Base-by-base conservation (phyloP, 2,888 invertebrate species). In the Oligia fasciuncula region DNA sequence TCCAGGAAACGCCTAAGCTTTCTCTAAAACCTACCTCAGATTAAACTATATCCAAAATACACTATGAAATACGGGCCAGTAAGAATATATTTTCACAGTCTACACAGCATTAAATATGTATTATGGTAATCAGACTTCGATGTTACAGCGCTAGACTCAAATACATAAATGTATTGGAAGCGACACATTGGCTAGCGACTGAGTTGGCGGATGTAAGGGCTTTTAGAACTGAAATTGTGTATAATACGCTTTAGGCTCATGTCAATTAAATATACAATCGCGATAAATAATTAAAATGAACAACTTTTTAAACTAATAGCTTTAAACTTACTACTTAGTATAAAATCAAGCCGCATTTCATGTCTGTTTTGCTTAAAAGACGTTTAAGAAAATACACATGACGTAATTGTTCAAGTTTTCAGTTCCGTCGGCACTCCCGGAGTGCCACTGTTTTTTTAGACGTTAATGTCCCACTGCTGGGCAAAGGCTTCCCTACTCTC, bases 71-170 rank as follows among this genome's bases (percentile, higher is more conserved):
- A 49, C 49, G 49, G 49, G 49, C 49, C 49, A 49, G 14, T 49
- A 49, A 49, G 49, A 49, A 49, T 49, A 49, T 49, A 49, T 49
- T 0, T 49, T 49, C 49, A 14, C 49, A 49, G 71, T 57, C 63
- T 19, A 79, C 54, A 46, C 19, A 46, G 17, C 63, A 57, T 40
- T 79, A 72, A 72, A 79, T 72, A 79, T 79, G 72, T 79, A 79
- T 79, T 79, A 79, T 76, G 76, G 70, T 76, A 71, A 76, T 23
- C 81, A 70, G 66, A 67, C 1, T 76, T 80, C 62, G 51, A 65
- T 65, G 54, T 65, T 14, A 72, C 63, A 65, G 23, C 79, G 35
- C 57, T 17, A 65, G 63, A 65, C 77, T 40, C 13, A 76, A 76
- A 76, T 72, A 57, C 63, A 79, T 79, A 40, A 29, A 79, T 71